Evolutionary conservation across 2,797 vertebrate genomes (phyloP).

Genomic region (Brachyalestes nurse): DNA sequence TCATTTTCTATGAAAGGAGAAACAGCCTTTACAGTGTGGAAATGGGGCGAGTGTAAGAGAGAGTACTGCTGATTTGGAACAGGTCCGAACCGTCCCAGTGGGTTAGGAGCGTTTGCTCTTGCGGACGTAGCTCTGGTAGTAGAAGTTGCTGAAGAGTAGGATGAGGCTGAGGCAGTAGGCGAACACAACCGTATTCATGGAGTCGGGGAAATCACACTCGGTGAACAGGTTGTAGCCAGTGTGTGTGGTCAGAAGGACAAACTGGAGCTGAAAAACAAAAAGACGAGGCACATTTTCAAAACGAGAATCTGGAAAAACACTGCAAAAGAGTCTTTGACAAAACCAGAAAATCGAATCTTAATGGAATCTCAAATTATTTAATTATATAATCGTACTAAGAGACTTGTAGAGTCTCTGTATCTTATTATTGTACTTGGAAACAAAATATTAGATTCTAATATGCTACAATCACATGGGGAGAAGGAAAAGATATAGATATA

Average conservation of each 20-base stretch:
- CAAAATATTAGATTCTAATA: too few relatives aligned
- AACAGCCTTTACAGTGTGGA: background rate
- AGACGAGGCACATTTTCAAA: conserved; percentile 12
- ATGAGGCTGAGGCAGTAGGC: conserved; percentile 79
- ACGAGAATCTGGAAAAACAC: background rate
- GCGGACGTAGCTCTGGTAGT: conserved; percentile 72
- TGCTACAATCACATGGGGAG: too few relatives aligned
- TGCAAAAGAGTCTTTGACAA: too few relatives aligned
- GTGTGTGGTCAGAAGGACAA: conserved; percentile 75
- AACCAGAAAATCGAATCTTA: too few relatives aligned
- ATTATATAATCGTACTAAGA: too few relatives aligned
- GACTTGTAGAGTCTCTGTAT: too few relatives aligned
- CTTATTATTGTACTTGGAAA: too few relatives aligned
- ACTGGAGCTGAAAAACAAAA: conserved; percentile 74
- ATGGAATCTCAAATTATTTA: too few relatives aligned
- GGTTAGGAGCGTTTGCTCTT: conserved; percentile 72
- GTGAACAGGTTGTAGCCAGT: conserved; percentile 79
- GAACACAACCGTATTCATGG: conserved; percentile 76
- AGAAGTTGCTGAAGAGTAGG: conserved; percentile 80
- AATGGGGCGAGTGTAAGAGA: background rate
- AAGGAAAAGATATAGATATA: too few relatives aligned
- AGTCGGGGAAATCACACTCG: conserved; percentile 75
- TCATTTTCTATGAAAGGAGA: background rate
- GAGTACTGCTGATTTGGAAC: background rate
- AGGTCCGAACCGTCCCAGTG: background rate